phyloP scores from a whole-genome alignment of 2,113 vertebrate genomes.

The Octodon degus region DNA sequence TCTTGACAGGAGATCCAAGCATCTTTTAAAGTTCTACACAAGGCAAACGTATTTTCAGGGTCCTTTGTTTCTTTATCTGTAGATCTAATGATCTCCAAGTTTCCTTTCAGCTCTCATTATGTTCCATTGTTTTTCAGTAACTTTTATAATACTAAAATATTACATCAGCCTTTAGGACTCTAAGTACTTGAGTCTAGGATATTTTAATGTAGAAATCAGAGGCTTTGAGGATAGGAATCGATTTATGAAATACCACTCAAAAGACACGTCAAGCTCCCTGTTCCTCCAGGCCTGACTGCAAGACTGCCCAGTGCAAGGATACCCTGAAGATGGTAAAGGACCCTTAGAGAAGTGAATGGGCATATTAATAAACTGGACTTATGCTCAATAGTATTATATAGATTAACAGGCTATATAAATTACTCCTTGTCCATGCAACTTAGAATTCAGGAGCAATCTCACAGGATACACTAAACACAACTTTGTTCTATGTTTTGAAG shows the following conservation, averaged over 20 bases:
- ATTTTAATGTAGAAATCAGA: conserved; percentile 39
- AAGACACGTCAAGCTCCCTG: neutral
- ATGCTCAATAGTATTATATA: neutral
- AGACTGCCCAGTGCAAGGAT: neutral
- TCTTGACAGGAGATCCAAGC: neutral
- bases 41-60: neutral
- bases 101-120: neutral
- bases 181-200: neutral
- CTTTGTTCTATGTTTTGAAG: neutral
- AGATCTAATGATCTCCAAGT: neutral
- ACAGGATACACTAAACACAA: neutral
- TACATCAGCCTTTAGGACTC: neutral
- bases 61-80: neutral
- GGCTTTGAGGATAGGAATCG: neutral
- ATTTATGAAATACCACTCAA: neutral
- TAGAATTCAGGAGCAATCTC: neutral
- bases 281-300: neutral
- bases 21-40: conserved; percentile 20
- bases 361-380: neutral
- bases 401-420: neutral
- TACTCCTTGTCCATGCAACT: neutral
- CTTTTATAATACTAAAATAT: neutral
- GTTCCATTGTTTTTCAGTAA: neutral
- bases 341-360: neutral
- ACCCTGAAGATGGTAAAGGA: neutral